A percentile compares a stretch with the other conserved stretches of the same genome.
Evolutionary conservation across 2,797 vertebrate genomes (phyloP).

Genomic region (Emys orbicularis): DNA sequence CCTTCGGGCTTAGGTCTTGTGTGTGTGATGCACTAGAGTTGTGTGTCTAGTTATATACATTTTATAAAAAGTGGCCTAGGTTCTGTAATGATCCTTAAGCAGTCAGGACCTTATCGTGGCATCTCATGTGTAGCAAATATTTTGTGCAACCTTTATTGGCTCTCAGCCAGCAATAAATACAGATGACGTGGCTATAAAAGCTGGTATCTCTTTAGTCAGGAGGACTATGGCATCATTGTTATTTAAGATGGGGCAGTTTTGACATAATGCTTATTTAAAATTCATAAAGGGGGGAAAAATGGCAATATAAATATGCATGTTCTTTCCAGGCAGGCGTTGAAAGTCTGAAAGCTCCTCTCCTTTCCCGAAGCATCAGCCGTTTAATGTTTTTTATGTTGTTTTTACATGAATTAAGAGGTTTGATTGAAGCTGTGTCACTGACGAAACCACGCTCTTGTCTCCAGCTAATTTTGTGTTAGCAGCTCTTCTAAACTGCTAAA

Average conservation of each 20-base stretch:
- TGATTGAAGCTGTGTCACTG: slow-evolving; percentile 72
- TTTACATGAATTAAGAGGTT: slow-evolving; percentile 75
- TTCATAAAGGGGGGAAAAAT: slow-evolving; percentile 34
- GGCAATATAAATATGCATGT: slow-evolving; percentile 47
- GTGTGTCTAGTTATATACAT: slow-evolving; percentile 41
- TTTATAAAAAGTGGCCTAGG: slow-evolving; percentile 8
- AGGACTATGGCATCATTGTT: slow-evolving; percentile 23
- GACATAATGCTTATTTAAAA: slow-evolving; percentile 67
- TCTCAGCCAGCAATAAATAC: slow-evolving; percentile 45
- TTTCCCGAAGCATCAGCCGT: slow-evolving; percentile 56
- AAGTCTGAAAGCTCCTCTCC: slow-evolving; percentile 49
- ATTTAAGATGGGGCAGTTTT: slow-evolving; percentile 64
- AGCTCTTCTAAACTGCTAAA: slow-evolving; percentile 78
- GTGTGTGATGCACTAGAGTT: slow-evolving; percentile 45
- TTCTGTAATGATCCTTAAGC: slow-evolving; percentile 45
- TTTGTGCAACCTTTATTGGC: not conserved
- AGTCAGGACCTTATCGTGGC: slow-evolving; percentile 19
- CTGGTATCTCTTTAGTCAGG: slow-evolving; percentile 28
- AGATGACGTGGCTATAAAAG: slow-evolving; percentile 26
- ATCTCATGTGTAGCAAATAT: slow-evolving; percentile 26
- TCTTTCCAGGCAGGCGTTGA: slow-evolving; percentile 37
- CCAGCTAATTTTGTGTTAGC: slow-evolving; percentile 78
- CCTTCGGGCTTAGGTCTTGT: slow-evolving; percentile 49
- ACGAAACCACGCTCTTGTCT: slow-evolving; percentile 68
- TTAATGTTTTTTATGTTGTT: slow-evolving; percentile 75